Evolutionary conservation across 53 echinoderm and acorn worm genomes (phyloP).

Genomic region (Hippasteria phrygiana): DNA sequence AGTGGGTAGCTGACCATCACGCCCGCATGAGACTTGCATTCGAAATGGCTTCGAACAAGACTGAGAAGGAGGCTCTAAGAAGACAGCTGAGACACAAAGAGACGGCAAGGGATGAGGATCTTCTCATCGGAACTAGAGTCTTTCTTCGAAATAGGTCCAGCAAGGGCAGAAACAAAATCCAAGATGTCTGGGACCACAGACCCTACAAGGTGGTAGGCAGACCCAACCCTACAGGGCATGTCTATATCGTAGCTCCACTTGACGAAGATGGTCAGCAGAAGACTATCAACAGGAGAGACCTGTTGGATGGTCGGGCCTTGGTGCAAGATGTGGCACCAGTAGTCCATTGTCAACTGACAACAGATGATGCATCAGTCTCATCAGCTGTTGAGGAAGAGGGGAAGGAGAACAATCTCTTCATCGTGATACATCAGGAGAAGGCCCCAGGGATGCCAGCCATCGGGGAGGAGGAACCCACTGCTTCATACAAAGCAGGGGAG

Average conservation of each 20-base stretch:
- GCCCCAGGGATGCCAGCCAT: neutral
- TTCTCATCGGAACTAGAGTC: constrained; percentile 56
- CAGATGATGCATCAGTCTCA: neutral
- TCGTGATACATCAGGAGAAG: neutral
- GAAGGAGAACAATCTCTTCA: neutral
- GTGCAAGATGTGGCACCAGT: neutral
- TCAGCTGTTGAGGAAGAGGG: neutral
- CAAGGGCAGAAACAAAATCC: constrained; percentile 63
- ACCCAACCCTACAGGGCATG: constrained; percentile 67
- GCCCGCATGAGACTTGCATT: constrained; percentile 55
- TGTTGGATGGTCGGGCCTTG: constrained; percentile 54
- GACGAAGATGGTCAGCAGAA: constrained; percentile 58
- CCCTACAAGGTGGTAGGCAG: constrained; percentile 61
- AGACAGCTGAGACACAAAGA: constrained; percentile 37
- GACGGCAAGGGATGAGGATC: constrained; percentile 6
- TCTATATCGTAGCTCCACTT: constrained; percentile 65
- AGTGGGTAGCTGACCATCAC: constrained; percentile 65
- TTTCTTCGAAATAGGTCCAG: constrained; percentile 34
- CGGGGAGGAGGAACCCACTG: neutral
- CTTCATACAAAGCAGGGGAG: constrained; percentile 20
- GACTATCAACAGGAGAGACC: constrained; percentile 68
- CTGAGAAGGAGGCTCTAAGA: too few species aligned
- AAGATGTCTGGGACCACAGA: constrained; percentile 54
- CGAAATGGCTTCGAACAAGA: constrained; percentile 21
- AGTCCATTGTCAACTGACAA: neutral